Conservation (phyloP, 2,113 vertebrate species). For the Alectura lathami region DNA sequence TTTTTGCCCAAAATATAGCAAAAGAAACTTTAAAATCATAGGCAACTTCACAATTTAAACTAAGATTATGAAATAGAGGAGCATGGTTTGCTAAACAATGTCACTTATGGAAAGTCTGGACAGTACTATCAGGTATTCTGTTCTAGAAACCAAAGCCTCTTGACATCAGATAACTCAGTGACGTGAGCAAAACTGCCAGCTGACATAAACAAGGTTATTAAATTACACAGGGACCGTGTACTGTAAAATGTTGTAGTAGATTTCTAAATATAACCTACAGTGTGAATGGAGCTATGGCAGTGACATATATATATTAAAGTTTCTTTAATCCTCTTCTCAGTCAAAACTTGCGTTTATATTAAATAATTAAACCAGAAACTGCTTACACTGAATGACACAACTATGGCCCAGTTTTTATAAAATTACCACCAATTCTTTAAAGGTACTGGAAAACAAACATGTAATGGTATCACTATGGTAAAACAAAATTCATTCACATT, state of each 20-base stretch:
- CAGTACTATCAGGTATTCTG: neutral
- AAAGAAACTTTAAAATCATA: neutral
- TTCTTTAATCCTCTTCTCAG: neutral
- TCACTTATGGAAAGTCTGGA: neutral
- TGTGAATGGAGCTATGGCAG: slow-evolving; percentile 42
- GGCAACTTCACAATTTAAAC: neutral
- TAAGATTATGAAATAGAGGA: neutral
- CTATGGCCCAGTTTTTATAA: neutral
- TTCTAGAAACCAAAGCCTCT: slow-evolving; percentile 28
- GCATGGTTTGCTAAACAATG: neutral
- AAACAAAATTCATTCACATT: neutral
- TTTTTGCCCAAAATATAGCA: neutral
- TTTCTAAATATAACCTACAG: slow-evolving; percentile 51
- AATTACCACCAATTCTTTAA: neutral
- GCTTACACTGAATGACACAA: neutral
- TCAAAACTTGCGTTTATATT: neutral
- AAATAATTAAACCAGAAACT: neutral
- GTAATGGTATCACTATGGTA: neutral
- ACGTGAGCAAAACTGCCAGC: slow-evolving; percentile 24
- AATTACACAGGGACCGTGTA: slow-evolving; percentile 33
- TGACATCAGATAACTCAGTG: slow-evolving; percentile 48
- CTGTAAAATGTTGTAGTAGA: slow-evolving; percentile 53
- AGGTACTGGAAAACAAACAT: neutral
- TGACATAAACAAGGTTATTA: slow-evolving; percentile 61
- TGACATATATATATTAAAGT: neutral